Evolutionary conservation across 2,797 vertebrate genomes (phyloP).

Genomic region (Acipenser oxyrinchus): DNA sequence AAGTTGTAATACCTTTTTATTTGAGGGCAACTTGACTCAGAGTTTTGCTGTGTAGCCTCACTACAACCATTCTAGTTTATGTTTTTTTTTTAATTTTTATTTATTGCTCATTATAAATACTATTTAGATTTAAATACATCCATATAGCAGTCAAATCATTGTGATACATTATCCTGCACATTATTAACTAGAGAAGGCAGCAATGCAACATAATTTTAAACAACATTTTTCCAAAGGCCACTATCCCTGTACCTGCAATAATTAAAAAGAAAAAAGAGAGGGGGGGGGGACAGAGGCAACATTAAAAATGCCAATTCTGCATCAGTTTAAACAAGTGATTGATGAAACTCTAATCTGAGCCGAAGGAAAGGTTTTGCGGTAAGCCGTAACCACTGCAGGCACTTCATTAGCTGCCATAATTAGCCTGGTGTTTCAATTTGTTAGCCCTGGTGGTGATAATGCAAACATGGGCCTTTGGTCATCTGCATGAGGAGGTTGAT

Average conservation of each 20-base stretch:
- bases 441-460: conserved; percentile 85
- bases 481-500: conserved; percentile 75
- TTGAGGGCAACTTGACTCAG: no score
- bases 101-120: conserved; percentile 48
- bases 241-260: conserved; percentile 57
- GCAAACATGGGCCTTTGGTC: conserved; percentile 68
- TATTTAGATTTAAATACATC: conserved; percentile 41
- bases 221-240: conserved; percentile 50
- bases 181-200: conserved; percentile 39
- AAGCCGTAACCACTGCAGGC: conserved; percentile 89
- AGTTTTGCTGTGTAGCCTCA: conserved; percentile 6
- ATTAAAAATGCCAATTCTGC: conserved; percentile 78
- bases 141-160: conserved; percentile 36
- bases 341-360: conserved; percentile 87
- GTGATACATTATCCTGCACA: conserved; percentile 37
- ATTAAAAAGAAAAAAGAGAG: conserved; percentile 44
- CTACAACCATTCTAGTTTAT: conserved; percentile 33
- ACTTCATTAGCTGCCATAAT: conserved; percentile 97
- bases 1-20: no score
- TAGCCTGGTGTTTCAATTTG: conserved; percentile 89
- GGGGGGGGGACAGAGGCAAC: conserved; percentile 51
- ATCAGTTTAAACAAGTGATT: conserved; percentile 87
- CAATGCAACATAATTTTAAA: conserved; percentile 57
- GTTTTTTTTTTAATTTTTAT: conserved; percentile 23
- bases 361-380: conserved; percentile 80